phyloP scores from a whole-genome alignment of 1,140 invertebrate species.

The Lineus longissimus region DNA sequence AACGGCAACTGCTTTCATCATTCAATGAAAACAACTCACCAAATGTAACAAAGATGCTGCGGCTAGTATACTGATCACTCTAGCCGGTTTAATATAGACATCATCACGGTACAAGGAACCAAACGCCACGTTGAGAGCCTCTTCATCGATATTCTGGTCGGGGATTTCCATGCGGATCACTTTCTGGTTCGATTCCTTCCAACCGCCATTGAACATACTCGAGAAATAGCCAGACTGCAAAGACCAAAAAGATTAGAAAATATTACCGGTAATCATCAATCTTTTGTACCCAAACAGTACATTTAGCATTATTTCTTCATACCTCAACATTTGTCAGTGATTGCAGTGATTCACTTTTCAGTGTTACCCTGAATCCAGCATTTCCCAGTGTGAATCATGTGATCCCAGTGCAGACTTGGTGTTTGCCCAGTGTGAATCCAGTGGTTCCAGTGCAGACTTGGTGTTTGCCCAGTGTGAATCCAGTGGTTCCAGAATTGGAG shows the following conservation, averaged over 20 bases:
- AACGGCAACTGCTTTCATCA: too few relatives aligned
- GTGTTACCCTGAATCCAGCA: too few relatives aligned
- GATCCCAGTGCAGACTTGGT: too few relatives aligned
- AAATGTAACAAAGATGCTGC: conserved; percentile 74
- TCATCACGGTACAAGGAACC: conserved; percentile 78
- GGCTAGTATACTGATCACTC: conserved; percentile 69
- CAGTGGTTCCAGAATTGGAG: too few relatives aligned
- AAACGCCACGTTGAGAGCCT: conserved; percentile 70
- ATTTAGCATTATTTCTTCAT: too few relatives aligned
- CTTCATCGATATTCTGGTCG: conserved; percentile 70
- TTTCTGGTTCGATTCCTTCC: conserved; percentile 70
- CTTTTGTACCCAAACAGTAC: too few relatives aligned
- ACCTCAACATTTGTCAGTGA: too few relatives aligned
- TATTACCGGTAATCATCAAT: conserved; percentile 3
- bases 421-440: too few relatives aligned
- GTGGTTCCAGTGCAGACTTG: too few relatives aligned
- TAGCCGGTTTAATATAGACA: conserved; percentile 66
- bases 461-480: too few relatives aligned
- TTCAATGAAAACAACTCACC: conserved; percentile 26
- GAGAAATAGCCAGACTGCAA: conserved; percentile 74
- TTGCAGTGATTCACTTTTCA: too few relatives aligned
- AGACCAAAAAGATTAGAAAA: conserved; percentile 17
- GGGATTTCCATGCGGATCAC: conserved; percentile 68
- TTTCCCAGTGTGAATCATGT: too few relatives aligned
- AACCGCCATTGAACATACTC: conserved; percentile 79